A percentile compares a stretch with the other conserved stretches of the same genome.
phyloP scores from a whole-genome alignment of 2,113 vertebrate species.

The Stigmatopora nigra region DNA sequence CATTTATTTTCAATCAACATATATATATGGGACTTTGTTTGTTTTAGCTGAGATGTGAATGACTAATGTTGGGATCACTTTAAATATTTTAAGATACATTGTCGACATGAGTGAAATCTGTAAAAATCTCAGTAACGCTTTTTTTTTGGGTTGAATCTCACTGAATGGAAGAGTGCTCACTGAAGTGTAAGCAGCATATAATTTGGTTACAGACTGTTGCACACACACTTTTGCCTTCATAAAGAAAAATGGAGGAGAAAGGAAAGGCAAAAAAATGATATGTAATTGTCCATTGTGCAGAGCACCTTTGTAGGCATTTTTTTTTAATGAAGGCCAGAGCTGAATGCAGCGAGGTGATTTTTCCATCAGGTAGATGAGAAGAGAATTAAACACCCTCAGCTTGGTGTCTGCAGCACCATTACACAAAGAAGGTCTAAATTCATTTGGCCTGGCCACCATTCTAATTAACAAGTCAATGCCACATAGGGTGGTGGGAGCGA shows the following conservation, averaged over 20 bases:
- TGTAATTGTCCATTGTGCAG: conserved; percentile 53
- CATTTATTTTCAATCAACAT: too few relatives aligned
- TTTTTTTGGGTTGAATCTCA: not conserved
- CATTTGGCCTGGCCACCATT: conserved; percentile 70
- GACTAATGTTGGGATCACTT: not conserved
- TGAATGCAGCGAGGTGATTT: conserved; percentile 70
- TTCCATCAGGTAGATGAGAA: conserved; percentile 70
- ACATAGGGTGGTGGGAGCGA: conserved; percentile 27
- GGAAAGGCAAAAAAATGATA: conserved; percentile 12
- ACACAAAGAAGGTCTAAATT: conserved; percentile 68
- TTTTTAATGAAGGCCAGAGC: conserved; percentile 68
- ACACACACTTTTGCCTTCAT: conserved; percentile 28
- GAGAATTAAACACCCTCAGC: conserved; percentile 72
- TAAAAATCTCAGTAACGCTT: not conserved
- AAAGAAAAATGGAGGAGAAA: conserved; percentile 15
- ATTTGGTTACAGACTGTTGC: conserved; percentile 37
- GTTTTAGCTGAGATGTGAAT: too few relatives aligned
- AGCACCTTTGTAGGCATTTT: conserved; percentile 56
- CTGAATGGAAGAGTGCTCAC: not conserved
- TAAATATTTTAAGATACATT: not conserved
- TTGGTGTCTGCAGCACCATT: conserved; percentile 67
- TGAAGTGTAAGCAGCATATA: not conserved
- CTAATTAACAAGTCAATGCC: conserved; percentile 74
- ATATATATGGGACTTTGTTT: too few relatives aligned
- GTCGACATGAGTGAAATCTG: not conserved